Base-by-base conservation (phyloP, 2,888 invertebrate species). In the Hypena proboscidalis region DNA sequence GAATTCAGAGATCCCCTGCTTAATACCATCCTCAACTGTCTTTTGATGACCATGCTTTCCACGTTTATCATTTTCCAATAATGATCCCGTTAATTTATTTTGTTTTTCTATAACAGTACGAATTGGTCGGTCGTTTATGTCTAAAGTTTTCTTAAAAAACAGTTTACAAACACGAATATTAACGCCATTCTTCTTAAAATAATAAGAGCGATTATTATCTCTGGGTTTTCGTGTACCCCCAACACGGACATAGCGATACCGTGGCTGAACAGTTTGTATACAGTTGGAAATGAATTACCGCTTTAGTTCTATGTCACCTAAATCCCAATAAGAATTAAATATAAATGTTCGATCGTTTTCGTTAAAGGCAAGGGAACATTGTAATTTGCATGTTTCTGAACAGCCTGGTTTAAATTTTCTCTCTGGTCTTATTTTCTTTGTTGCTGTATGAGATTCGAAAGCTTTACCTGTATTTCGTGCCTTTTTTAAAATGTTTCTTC, bases 51-150 rank as follows among this genome's bases (percentile, higher is more conserved):
- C 19, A 43, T 54, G 46, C 30, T 31, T 31, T 19, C 57, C 53
- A 22, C 49, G 29, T 30, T 25, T 30, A 25, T 42, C 41, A 25
- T 22, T 9, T 30, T 45, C 27, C 9, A 40, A 23, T 23, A 34
- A 31, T 26, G 40, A 29, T 37, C 42, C 23, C 11, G 34, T 23
- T 23, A 35, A 6, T 19, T 27, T 26, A 26, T 37, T 32, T 47
- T 53, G 44, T 34, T 56, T 53, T 25, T 45, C 47, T 37, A 47
- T 33, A 34, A 49, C 45, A 13, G 41, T 58, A 20, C 45, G 37
- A 45, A 61, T 56, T 22, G 56, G 50, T 26, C 54, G 47, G 31
- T 56, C 48, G 21, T 42, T 49, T 27, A 61, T 46, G 4, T 19
- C 54, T 17, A 54, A 34, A 9, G 50, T 55, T 10, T 56, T 55